Percentiles rank a stretch among this genome's conserved stretches.
Conservation (phyloP, 2,113 vertebrate species). For the Dasyprocta punctata region DNA sequence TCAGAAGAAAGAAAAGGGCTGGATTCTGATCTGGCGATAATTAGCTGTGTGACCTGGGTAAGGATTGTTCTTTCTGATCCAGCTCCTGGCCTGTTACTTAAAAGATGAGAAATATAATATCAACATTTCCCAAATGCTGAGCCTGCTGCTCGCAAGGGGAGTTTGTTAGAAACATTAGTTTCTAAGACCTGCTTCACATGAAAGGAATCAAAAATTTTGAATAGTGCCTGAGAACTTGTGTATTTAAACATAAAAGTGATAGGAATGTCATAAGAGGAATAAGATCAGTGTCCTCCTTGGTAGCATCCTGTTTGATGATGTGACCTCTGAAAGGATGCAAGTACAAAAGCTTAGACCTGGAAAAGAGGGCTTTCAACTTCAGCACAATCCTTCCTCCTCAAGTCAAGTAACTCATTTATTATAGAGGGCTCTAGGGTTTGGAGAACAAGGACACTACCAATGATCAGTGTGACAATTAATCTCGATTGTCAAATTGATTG, state of each 20-base stretch:
- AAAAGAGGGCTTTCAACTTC: background rate
- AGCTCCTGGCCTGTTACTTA: background rate
- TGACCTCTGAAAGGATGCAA: background rate
- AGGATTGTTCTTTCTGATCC: background rate
- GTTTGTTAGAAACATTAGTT: background rate
- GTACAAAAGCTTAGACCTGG: background rate
- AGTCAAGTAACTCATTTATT: background rate
- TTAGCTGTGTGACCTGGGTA: background rate
- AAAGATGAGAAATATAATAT: background rate
- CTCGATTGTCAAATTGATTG: background rate
- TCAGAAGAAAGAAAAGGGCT: background rate
- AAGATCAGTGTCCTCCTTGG: background rate
- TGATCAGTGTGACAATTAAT: background rate
- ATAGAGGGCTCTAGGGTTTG: accelerated
- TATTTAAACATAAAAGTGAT: background rate
- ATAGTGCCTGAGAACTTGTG: background rate
- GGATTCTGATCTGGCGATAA: background rate
- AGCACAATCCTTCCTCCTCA: background rate
- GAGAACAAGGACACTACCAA: background rate
- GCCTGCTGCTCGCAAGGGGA: background rate
- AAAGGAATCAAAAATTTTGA: background rate
- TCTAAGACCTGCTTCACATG: background rate
- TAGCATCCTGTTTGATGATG: background rate
- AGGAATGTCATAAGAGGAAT: background rate
- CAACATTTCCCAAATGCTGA: background rate